phyloP scores from a whole-genome alignment of 2,113 vertebrate genomes.

The Calyptommatus sinebrachiatus region DNA sequence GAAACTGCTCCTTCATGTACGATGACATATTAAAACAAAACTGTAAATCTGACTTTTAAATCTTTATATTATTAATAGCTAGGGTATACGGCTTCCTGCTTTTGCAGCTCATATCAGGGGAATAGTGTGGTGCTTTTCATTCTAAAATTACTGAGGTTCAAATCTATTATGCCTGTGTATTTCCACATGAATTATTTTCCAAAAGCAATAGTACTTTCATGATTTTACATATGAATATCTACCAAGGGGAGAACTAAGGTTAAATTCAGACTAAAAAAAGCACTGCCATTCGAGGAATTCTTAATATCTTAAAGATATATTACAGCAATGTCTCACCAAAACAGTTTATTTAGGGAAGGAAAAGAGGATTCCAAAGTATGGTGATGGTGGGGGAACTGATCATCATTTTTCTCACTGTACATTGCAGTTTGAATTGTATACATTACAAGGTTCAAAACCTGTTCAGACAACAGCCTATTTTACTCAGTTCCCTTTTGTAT shows the following conservation, averaged over 20 bases:
- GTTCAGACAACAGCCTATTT: too few relatives aligned
- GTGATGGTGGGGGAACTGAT: too few relatives aligned
- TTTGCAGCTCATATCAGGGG: background rate
- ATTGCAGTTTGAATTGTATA: too few relatives aligned
- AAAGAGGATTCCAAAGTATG: background rate
- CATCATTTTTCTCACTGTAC: too few relatives aligned
- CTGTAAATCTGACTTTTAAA: constrained; percentile 29
- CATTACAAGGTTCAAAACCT: too few relatives aligned
- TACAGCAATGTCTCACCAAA: background rate
- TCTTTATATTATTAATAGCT: background rate
- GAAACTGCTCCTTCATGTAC: constrained; percentile 37
- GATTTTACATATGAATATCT: background rate
- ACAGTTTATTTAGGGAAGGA: background rate
- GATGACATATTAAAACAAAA: constrained; percentile 29
- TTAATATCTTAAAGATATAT: background rate
- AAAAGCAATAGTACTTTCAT: background rate
- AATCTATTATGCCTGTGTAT: background rate
- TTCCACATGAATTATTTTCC: constrained; percentile 8
- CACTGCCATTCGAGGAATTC: background rate
- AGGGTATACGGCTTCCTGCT: constrained; percentile 5
- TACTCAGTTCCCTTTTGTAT: too few relatives aligned
- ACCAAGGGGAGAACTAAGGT: background rate
- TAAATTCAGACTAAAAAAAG: constrained; percentile 19
- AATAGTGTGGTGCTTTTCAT: background rate
- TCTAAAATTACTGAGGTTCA: constrained; percentile 3